phyloP scores from a whole-genome alignment of 2,797 vertebrate species.

The Sphenopsis melanotis region DNA sequence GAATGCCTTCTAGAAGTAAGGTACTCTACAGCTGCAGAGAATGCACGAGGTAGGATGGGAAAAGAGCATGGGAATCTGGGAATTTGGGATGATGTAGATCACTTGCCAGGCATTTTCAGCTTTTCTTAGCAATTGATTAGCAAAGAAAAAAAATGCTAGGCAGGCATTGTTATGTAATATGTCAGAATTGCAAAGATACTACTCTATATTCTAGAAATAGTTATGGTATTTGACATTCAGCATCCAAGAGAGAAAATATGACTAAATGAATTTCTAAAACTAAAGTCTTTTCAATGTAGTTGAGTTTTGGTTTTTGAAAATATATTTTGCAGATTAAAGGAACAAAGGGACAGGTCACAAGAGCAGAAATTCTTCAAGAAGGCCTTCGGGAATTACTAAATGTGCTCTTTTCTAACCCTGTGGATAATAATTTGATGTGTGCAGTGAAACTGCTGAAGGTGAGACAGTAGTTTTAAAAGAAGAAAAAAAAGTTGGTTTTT shows the following conservation, averaged over 20 bases:
- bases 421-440: slow-evolving; percentile 90
- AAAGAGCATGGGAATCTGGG: background rate
- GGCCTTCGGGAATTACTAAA: slow-evolving; percentile 86
- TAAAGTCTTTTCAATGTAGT: background rate
- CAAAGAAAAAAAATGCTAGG: background rate
- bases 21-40: background rate
- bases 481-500: background rate
- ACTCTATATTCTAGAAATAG: background rate
- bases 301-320: background rate
- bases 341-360: slow-evolving; percentile 77
- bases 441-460: slow-evolving; percentile 94
- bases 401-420: slow-evolving; percentile 83
- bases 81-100: background rate
- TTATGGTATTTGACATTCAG: background rate
- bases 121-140: background rate
- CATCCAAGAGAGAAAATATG: background rate
- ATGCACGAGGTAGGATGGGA: background rate
- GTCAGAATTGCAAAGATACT: background rate
- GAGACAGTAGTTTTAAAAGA: background rate
- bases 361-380: slow-evolving; percentile 84
- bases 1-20: background rate
- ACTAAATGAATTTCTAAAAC: background rate
- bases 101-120: background rate
- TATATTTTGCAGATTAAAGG: slow-evolving; percentile 81
- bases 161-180: background rate